phyloP scores from a whole-genome alignment of 1,140 invertebrate genomes.

The Drosophila simulans region DNA sequence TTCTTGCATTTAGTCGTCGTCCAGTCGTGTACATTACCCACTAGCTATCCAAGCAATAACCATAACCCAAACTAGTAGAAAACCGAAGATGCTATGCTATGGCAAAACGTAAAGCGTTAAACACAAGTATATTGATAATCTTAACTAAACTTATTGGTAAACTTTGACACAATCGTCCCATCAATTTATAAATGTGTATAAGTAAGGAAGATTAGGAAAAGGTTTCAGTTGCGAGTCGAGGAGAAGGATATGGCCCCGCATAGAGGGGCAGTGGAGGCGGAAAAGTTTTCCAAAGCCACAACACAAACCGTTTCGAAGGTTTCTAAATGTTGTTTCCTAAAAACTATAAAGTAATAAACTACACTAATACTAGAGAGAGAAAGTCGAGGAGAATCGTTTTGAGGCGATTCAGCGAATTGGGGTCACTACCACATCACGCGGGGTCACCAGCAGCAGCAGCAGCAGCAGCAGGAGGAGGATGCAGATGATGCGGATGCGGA shows the following conservation, averaged over 20 bases:
- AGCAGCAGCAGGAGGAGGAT: conserved; percentile 7
- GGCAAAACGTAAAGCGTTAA: conserved; percentile 29
- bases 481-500: not conserved
- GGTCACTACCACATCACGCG: not conserved
- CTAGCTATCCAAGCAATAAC: conserved; percentile 69
- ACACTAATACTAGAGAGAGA: conserved; percentile 12
- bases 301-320: conserved; percentile 64
- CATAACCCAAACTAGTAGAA: conserved; percentile 66
- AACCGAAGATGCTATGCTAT: conserved; percentile 80
- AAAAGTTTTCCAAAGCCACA: conserved; percentile 33
- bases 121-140: conserved; percentile 28
- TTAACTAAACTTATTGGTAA: conserved; percentile 38
- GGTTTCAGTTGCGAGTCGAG: conserved; percentile 65
- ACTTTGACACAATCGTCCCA: conserved; percentile 42
- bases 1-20: conserved; percentile 70
- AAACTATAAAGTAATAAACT: conserved; percentile 28
- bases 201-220: conserved; percentile 41
- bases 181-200: conserved; percentile 59
- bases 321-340: conserved; percentile 80
- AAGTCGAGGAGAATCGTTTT: conserved; percentile 11
- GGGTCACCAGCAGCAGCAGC: not conserved
- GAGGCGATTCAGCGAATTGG: conserved; percentile 1
- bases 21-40: conserved; percentile 50
- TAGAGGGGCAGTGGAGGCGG: conserved; percentile 8
- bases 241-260: conserved; percentile 11